Evolutionary conservation across 2,888 invertebrate species (phyloP).

Genomic region (Acanthacorydalis orientalis): DNA sequence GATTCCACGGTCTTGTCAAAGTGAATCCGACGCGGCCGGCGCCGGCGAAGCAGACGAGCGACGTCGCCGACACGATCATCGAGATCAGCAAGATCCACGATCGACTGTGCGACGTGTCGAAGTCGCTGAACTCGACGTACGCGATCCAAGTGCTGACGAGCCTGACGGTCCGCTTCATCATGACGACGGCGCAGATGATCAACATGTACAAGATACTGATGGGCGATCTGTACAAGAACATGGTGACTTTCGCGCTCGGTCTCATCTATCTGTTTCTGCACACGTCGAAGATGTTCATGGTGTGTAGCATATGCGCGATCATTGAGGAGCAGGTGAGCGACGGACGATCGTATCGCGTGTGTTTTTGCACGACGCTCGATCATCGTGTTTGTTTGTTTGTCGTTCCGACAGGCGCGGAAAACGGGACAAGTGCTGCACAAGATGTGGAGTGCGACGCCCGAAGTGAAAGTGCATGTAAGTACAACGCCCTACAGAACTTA

Average conservation of each 20-base stretch:
- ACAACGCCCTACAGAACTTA: too few species aligned
- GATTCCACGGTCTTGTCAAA: too few species aligned
- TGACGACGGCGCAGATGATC: constrained; percentile 13
- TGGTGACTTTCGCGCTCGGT: constrained; percentile 8
- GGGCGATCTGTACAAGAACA: constrained; percentile 7
- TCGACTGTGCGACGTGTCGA: constrained; percentile 10
- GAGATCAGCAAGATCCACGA: constrained; percentile 11
- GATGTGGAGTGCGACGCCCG: too few species aligned
- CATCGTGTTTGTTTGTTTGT: too few species aligned
- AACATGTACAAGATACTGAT: constrained; percentile 11
- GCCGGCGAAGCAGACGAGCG: too few species aligned
- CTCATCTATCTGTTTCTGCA: constrained; percentile 12
- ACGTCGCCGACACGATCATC: not conserved
- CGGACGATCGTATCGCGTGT: too few species aligned
- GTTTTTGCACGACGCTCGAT: too few species aligned
- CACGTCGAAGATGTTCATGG: constrained; percentile 9
- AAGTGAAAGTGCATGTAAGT: too few species aligned
- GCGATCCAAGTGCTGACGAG: constrained; percentile 11
- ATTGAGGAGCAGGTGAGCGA: not conserved
- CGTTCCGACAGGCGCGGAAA: too few species aligned
- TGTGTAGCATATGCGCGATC: not conserved
- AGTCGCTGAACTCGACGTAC: constrained; percentile 11
- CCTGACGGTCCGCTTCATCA: constrained; percentile 12
- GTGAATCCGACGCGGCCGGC: too few species aligned
- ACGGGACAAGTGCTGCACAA: too few species aligned